Percentiles rank a stretch among this genome's conserved stretches.
Conservation (phyloP, 37 sponge, comb jelly and placozoan species). For the Theonella swinhoei region DNA sequence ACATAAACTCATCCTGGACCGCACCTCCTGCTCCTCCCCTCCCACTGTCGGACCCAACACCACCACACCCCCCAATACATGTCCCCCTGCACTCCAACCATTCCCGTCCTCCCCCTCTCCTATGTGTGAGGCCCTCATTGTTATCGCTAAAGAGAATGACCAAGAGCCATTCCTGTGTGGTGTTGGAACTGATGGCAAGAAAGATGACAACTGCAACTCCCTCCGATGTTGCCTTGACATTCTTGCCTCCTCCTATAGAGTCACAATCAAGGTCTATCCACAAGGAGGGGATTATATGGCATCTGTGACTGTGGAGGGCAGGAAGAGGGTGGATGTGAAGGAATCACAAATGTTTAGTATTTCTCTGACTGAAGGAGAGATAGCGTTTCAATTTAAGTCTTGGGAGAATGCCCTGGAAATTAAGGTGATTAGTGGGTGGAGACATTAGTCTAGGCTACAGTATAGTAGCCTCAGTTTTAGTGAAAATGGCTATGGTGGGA, state of each 20-base stretch:
- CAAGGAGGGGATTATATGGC: no score
- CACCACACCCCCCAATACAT: background rate
- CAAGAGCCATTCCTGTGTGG: background rate
- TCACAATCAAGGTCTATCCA: no score
- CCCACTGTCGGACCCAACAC: constrained; percentile 15
- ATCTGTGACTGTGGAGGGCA: background rate
- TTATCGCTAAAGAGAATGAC: background rate
- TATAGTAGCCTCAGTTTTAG: no score
- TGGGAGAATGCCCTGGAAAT: no score
- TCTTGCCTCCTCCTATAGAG: no score
- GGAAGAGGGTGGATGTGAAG: no score
- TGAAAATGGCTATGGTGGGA: no score
- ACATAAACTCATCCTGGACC: constrained; percentile 44
- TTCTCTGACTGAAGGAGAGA: no score
- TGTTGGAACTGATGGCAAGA: background rate
- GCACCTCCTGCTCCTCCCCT: constrained; percentile 6
- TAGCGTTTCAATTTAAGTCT: no score
- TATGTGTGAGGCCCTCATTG: background rate
- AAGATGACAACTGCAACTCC: background rate
- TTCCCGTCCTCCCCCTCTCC: background rate
- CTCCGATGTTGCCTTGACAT: background rate
- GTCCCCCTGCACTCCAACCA: background rate
- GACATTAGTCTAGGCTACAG: no score
- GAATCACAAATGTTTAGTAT: no score
- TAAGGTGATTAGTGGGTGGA: no score